Conservation (phyloP, 2,888 invertebrate genomes). For the Apamea crenata region DNA sequence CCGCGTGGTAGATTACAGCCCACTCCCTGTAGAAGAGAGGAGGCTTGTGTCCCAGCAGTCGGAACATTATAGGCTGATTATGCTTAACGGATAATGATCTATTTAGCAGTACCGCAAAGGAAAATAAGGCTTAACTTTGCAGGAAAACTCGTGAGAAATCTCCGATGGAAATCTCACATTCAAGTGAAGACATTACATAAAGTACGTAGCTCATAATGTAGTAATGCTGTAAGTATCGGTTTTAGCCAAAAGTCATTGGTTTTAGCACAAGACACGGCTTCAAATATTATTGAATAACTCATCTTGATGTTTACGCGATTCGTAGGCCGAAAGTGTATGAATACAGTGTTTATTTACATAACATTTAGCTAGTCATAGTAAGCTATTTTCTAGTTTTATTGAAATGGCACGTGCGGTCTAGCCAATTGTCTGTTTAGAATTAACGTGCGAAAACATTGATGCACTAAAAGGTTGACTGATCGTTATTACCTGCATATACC, state of each 20-base stretch:
- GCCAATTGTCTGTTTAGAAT: not conserved
- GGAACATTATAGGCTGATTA: not conserved
- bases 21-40: not conserved
- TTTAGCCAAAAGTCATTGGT: too few species aligned
- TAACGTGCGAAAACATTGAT: not conserved
- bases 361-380: constrained; percentile 34
- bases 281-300: constrained; percentile 31
- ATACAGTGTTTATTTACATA: constrained; percentile 41
- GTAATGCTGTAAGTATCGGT: not conserved
- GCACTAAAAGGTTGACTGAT: not conserved
- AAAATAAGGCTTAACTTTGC: not conserved
- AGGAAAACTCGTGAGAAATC: constrained; percentile 2
- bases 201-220: constrained; percentile 2
- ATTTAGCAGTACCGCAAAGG: not conserved
- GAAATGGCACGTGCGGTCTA: constrained; percentile 1
- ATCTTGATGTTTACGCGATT: constrained; percentile 31
- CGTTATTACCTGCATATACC: not conserved
- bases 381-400: constrained; percentile 24
- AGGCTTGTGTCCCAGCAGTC: too few species aligned
- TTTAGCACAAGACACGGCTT: not conserved
- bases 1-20: not conserved
- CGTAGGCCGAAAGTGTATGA: constrained; percentile 26
- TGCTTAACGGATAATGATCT: not conserved
- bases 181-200: constrained; percentile 6
- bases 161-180: constrained; percentile 15